Percentiles rank a stretch among this genome's conserved stretches.
phyloP scores from a whole-genome alignment of 2,113 vertebrate species.

The Dasypus novemcinctus region DNA sequence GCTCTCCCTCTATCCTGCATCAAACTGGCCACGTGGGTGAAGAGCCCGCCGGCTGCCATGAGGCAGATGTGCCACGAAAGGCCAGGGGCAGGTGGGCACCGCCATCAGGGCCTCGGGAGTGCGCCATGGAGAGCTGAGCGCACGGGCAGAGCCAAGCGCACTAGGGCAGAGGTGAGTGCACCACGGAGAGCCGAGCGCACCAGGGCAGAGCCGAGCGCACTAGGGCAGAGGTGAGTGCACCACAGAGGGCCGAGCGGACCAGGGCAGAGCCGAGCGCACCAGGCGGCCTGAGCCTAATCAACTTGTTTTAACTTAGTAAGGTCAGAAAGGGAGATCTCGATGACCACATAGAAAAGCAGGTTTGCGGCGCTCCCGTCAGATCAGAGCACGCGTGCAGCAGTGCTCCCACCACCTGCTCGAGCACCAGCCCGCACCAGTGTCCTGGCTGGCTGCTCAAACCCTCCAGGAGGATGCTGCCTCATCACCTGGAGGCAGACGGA shows the following conservation, averaged over 20 bases:
- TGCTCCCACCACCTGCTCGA: background rate
- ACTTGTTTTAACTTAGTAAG: background rate
- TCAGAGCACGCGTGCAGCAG: background rate
- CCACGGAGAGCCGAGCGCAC: too few relatives aligned
- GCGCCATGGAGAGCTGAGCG: too few relatives aligned
- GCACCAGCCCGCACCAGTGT: background rate
- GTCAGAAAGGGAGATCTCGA: constrained; percentile 9
- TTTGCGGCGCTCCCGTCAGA: background rate
- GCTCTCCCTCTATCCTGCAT: background rate
- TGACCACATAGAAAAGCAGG: background rate
- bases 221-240: too few relatives aligned
- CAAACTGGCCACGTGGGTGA: background rate
- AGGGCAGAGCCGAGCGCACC: too few relatives aligned
- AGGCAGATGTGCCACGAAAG: fast-evolving
- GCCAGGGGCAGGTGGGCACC: fast-evolving
- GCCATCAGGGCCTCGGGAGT: fast-evolving
- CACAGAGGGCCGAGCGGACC: too few relatives aligned
- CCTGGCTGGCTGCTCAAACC: background rate
- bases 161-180: too few relatives aligned
- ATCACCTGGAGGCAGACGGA: background rate
- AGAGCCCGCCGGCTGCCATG: background rate
- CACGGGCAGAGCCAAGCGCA: too few relatives aligned
- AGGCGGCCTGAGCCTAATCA: too few relatives aligned
- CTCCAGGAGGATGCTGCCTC: background rate
- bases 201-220: too few relatives aligned